These are phyloP conservation scores for Sylvia borin DNA, from an alignment of 2,797 vertebrate genomes.

Conservation along the genomic window DNA sequence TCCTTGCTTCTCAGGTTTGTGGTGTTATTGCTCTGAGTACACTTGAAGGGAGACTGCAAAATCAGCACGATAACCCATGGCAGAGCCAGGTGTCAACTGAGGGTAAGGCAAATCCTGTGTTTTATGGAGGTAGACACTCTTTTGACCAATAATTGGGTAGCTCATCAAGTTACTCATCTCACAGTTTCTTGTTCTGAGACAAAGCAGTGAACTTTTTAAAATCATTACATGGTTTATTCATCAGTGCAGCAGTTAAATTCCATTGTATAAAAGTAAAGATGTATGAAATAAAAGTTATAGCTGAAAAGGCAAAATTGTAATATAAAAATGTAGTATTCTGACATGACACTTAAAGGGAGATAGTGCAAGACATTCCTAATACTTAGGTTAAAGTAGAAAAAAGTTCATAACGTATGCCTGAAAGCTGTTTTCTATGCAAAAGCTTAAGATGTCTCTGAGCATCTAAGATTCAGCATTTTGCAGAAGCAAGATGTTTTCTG, in stretches of 20 bases:
- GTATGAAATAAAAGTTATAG: conserved; percentile 3
- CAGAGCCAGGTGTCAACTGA: background rate
- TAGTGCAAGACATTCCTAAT: background rate
- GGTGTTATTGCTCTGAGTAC: background rate
- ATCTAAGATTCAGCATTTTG: background rate
- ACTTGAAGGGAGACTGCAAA: background rate
- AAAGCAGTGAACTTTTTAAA: background rate
- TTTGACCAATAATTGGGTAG: background rate
- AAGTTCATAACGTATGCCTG: background rate
- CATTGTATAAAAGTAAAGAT: conserved; percentile 4
- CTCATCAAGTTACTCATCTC: background rate
- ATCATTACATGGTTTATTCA: conserved; percentile 42
- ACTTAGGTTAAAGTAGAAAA: background rate
- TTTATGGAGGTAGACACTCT: background rate
- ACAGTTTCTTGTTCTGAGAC: background rate
- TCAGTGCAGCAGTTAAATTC: background rate
- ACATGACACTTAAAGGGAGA: background rate
- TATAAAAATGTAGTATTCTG: background rate
- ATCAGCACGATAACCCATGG: fast-evolving
- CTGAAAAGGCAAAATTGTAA: background rate
- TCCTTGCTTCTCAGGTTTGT: background rate
- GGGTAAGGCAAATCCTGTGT: background rate
- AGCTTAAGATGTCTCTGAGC: background rate
- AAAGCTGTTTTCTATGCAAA: background rate
- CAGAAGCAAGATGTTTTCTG: background rate